Evolutionary conservation across 2,888 invertebrate genomes (phyloP).

Genomic region (Chrysopilus asiliformis): DNA sequence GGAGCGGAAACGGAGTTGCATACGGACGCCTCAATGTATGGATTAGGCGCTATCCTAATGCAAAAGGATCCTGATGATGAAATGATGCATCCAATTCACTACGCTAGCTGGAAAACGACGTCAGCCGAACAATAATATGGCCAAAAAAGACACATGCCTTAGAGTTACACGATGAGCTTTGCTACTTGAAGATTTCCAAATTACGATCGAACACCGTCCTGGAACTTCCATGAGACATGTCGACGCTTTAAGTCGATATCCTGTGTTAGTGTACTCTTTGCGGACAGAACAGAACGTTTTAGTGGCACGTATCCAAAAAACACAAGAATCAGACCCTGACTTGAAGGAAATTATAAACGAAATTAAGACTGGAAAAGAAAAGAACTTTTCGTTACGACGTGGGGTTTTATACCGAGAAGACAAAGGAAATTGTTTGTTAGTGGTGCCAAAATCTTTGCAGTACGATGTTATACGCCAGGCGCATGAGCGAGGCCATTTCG

Average conservation of each 20-base stretch:
- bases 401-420: too few species aligned
- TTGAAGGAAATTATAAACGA: not conserved
- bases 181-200: constrained; percentile 1
- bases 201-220: constrained; percentile 2
- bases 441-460: too few species aligned
- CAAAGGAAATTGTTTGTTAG: too few species aligned
- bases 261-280: constrained; percentile 4
- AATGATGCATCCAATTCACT: constrained; percentile 1
- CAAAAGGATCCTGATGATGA: constrained; percentile 9
- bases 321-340: not conserved
- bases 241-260: constrained; percentile 13
- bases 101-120: constrained; percentile 14
- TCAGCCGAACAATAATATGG: not conserved
- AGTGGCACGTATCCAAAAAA: not conserved
- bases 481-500: constrained; percentile 8
- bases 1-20: constrained; percentile 15
- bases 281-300: too few species aligned
- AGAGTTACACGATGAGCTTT: constrained; percentile 3
- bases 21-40: constrained; percentile 16
- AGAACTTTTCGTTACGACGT: too few species aligned
- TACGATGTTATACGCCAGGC: too few species aligned
- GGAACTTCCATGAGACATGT: constrained; percentile 7
- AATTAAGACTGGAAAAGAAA: constrained; percentile 1
- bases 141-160: constrained; percentile 4
- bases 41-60: constrained; percentile 15